Base-by-base conservation (phyloP, 2,888 invertebrate species). In the Lacanobia oleracea region DNA sequence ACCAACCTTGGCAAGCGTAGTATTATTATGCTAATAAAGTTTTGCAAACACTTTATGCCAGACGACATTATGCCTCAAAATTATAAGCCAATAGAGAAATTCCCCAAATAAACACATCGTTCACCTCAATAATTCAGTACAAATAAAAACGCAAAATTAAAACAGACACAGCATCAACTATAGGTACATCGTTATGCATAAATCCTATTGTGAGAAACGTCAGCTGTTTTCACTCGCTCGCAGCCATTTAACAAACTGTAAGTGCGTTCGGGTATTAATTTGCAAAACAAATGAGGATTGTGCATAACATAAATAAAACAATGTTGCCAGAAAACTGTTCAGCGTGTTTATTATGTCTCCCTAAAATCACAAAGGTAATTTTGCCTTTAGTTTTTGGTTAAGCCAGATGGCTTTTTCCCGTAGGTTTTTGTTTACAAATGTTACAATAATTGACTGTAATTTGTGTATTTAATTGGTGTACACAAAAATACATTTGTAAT, bases 251-350 rank as follows among this genome's bases (percentile, higher is more conserved):
- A 89, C 89, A 89, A 91, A 91, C 89, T 90, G 91, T 91, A 92
- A 93, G 90, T 93, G 91, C 89, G 91, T 91, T 89, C 81, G 81
- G 87, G 92, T 91, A 92, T 94, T 93, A 93, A 94, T 94, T 94
- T 94, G 93, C 93, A 94, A 93, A 83, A 89, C 92, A 94, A 94
- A 94, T 94, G 89, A 90, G 90, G 81, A 88, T 88, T 86, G 81
- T 76, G 84, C 83, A 85, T 85, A 86, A 85, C 77, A 85, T 83
- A 87, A 85, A 86, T 85, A 86, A 86, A 86, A 83, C 80, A 87
- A 85, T 80, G 77, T 80, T 77, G 70, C 51, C 76, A 67, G 63
- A 81, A 79, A 85, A 85, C 72, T 74, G 72, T 72, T 68, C 66
- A 57, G 61, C n/a, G 12, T 79, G 77, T 83, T 85, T 79, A 81